Base-by-base conservation (phyloP, 2,888 invertebrate genomes). In the Arctia plantaginis region DNA sequence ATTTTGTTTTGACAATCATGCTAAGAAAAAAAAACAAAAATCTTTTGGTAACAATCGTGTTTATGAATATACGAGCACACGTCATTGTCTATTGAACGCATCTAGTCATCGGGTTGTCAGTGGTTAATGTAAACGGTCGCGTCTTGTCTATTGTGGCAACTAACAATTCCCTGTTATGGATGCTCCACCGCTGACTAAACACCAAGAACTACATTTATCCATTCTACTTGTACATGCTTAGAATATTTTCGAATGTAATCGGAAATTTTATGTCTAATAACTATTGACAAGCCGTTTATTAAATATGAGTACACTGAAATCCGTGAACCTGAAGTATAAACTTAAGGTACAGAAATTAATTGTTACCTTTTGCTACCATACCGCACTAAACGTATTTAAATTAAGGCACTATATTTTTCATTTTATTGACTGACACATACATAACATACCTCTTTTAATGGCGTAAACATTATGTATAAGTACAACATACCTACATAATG, bases 121-220 rank as follows among this genome's bases (percentile, higher is more conserved):
- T 81, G 82, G 81, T 77, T 82, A 87, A 88, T 91, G 89, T 92
- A 92, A 91, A 91, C 91, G 91, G 82, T 82, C 88, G 87, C 85
- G 81, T 83, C 88, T 90, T 85, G 84, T 86, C 89, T 88, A 93
- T 93, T 94, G 93, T 93, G 86, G 79, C 79, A 77, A 79, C 77
- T 84, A 92, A 94, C 94, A 94, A 95, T 94, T 84, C 88, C 85
- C 79, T 94, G 93, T 94, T 94, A 89, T 93, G 92, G 90, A 93
- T 94, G 91, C 92, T 86, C 89, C 85, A 79, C 76, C 85, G 88
- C 88, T 93, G 93, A 94, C 88, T 93, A 90, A 90, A 83, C 75
- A 76, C 69, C 78, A 78, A 78, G 83, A 80, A 85, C 82, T 83
- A 75, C 75, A 79, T 78, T 69, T 72, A 75, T 79, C 67, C 69